phyloP scores from a whole-genome alignment of 2,888 invertebrate species.

The Bedellia somnulentella region DNA sequence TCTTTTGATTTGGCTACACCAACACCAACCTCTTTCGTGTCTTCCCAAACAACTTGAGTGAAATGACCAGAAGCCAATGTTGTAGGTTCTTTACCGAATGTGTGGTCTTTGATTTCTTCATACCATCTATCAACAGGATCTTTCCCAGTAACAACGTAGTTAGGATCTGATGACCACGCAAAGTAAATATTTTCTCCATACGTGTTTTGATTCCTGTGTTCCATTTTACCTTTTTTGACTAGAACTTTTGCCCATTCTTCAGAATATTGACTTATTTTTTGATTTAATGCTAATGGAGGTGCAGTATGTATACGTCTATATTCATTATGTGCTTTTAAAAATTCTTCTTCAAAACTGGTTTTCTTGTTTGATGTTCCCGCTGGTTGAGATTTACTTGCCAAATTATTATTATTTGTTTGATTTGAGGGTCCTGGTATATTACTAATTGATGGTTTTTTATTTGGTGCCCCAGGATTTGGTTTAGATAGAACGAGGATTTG shows the following conservation, averaged over 20 bases:
- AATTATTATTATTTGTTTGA: conserved; percentile 23
- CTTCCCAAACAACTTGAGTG: conserved; percentile 82
- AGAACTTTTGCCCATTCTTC: conserved; percentile 72
- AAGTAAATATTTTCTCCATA: conserved; percentile 86
- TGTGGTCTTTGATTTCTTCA: conserved; percentile 69
- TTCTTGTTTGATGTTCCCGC: conserved; percentile 36
- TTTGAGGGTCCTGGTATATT: too few species aligned
- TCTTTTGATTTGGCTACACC: conserved; percentile 72
- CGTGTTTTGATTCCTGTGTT: conserved; percentile 74
- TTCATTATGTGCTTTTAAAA: conserved; percentile 74
- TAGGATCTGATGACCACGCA: conserved; percentile 72
- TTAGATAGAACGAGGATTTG: conserved; percentile 26
- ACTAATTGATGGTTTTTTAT: too few species aligned
- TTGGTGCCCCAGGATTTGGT: conserved; percentile 27
- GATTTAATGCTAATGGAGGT: conserved; percentile 65
- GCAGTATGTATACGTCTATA: conserved; percentile 70
- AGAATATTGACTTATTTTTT: conserved; percentile 66
- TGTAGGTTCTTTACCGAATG: conserved; percentile 66
- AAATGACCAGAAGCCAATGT: conserved; percentile 77
- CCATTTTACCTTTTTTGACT: conserved; percentile 65
- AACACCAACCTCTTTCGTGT: conserved; percentile 73
- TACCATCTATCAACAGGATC: conserved; percentile 83
- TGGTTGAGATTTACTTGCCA: conserved; percentile 28
- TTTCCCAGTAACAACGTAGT: conserved; percentile 65
- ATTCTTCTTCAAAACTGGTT: conserved; percentile 67